Conservation (phyloP, 1,140 invertebrate genomes). For the Aradophagus sp. region DNA sequence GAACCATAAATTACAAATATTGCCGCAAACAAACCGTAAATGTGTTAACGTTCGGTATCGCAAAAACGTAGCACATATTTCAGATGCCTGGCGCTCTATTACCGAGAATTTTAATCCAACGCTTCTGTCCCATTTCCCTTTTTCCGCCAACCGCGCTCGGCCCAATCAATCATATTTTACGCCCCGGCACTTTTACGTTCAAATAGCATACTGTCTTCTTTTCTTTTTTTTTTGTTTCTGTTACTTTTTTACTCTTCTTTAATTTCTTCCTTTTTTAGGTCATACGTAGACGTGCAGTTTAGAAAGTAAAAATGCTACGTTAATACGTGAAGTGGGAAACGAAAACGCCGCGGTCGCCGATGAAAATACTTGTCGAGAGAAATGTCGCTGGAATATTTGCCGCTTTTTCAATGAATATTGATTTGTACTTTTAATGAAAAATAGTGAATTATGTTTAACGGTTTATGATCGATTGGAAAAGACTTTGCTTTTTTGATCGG, state of each 20-base stretch:
- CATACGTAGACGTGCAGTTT: constrained; percentile 6
- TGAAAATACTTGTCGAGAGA: no score
- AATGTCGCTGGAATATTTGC: no score
- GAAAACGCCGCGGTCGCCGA: no score
- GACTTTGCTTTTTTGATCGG: no score
- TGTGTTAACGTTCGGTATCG: constrained; percentile 40
- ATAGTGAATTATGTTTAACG: no score
- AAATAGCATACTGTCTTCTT: no score
- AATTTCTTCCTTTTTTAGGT: no score
- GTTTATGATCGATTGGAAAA: no score
- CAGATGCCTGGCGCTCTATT: constrained; percentile 34
- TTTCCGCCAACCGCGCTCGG: constrained; percentile 8
- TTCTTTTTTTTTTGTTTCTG: no score
- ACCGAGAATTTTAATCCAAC: constrained; percentile 39
- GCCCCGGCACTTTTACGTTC: constrained; percentile 6
- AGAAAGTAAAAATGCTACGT: constrained; percentile 22
- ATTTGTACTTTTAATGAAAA: no score
- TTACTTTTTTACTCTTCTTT: no score
- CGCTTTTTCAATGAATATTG: no score
- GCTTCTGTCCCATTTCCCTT: constrained; percentile 13
- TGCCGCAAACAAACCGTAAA: constrained; percentile 45
- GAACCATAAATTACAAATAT: constrained; percentile 46
- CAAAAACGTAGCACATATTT: constrained; percentile 38
- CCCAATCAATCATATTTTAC: constrained; percentile 29
- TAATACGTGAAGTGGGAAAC: background rate